Percentiles rank a stretch among this genome's conserved stretches.
phyloP scores from a whole-genome alignment of 2,113 vertebrate genomes.

The Solea solea region DNA sequence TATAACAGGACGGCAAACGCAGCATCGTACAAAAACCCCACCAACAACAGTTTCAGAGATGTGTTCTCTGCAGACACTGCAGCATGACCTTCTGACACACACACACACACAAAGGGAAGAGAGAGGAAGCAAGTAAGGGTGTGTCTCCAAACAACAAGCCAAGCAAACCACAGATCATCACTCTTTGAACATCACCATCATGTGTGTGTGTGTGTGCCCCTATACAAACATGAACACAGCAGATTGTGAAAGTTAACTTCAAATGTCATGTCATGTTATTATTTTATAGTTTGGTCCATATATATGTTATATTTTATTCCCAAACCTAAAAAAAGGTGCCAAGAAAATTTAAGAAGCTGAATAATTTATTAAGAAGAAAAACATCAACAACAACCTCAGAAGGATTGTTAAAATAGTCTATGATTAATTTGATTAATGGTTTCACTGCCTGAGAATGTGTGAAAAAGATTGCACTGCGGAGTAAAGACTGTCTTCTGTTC shows the following conservation, averaged over 20 bases:
- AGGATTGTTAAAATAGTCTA: too few species aligned
- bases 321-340: too few species aligned
- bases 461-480: too few species aligned
- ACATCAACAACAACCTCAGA: too few species aligned
- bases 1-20: neutral
- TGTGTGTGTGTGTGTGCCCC: slow-evolving; percentile 1
- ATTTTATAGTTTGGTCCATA: neutral
- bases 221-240: slow-evolving; percentile 21
- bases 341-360: too few species aligned
- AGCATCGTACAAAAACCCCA: neutral
- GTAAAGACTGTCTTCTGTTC: too few species aligned
- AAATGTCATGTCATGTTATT: neutral
- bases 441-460: too few species aligned
- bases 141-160: slow-evolving; percentile 60
- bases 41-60: slow-evolving; percentile 9
- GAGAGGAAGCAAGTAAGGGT: slow-evolving; percentile 64
- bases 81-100: slow-evolving; percentile 32
- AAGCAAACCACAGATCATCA: slow-evolving; percentile 51
- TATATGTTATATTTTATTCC: too few species aligned
- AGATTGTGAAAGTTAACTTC: neutral
- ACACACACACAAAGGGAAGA: slow-evolving; percentile 23
- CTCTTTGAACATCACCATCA: slow-evolving; percentile 51
- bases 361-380: too few species aligned
- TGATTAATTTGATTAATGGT: too few species aligned
- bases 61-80: neutral